phyloP scores from a whole-genome alignment of 2,888 invertebrate genomes.

The Pyralis farinalis region DNA sequence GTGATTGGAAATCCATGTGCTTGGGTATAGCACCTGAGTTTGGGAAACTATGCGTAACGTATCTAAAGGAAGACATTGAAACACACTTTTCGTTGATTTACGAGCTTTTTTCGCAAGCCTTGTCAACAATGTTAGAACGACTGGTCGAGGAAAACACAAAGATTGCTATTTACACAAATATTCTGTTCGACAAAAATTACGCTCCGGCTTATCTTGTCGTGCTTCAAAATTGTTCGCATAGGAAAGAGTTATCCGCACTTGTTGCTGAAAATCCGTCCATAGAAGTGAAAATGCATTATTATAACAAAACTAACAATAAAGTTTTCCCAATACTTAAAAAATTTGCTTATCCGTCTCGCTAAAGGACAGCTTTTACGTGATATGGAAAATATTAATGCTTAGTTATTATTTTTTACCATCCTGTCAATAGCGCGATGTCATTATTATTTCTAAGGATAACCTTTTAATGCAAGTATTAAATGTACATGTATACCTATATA shows the following conservation, averaged over 20 bases:
- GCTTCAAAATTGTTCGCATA: constrained; percentile 24
- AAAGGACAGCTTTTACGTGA: too few relatives aligned
- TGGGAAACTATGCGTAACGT: constrained; percentile 35
- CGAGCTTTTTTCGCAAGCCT: constrained; percentile 34
- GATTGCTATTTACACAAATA: constrained; percentile 26
- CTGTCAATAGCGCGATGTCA: too few relatives aligned
- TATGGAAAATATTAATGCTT: too few relatives aligned
- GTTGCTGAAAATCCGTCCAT: constrained; percentile 35
- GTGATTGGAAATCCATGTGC: constrained; percentile 26
- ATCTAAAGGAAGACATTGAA: constrained; percentile 43
- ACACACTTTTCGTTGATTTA: constrained; percentile 46
- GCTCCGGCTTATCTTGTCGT: constrained; percentile 40
- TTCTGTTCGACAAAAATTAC: constrained; percentile 36
- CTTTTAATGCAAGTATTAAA: too few relatives aligned
- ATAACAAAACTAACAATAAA: too few relatives aligned
- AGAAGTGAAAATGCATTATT: constrained; percentile 47
- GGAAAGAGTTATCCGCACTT: constrained; percentile 19
- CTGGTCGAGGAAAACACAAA: constrained; percentile 2
- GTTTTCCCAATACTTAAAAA: too few relatives aligned
- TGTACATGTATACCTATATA: too few relatives aligned
- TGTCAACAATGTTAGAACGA: constrained; percentile 13
- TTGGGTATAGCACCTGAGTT: constrained; percentile 32
- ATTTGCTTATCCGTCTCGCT: too few relatives aligned
- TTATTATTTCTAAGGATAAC: too few relatives aligned
- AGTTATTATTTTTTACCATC: too few relatives aligned